phyloP scores from a whole-genome alignment of 2,888 invertebrate species.

The Chelonus formosanus region DNA sequence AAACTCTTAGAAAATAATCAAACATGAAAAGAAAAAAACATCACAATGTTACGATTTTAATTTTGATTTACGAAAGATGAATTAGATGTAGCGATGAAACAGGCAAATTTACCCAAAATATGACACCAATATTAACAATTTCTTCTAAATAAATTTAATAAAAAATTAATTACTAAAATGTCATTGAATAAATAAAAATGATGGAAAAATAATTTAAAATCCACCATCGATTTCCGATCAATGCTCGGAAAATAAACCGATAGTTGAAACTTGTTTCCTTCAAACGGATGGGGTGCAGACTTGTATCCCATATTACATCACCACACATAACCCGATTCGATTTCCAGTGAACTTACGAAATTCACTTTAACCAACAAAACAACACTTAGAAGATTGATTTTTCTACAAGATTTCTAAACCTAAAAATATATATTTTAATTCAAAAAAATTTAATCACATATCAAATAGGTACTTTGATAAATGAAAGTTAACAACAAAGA shows the following conservation, averaged over 20 bases:
- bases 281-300: conserved; percentile 27
- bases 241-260: conserved; percentile 15
- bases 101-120: too few relatives aligned
- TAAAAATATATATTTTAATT: background rate
- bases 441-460: background rate
- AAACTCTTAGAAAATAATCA: too few relatives aligned
- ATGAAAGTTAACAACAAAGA: background rate
- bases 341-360: conserved; percentile 17
- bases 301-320: conserved; percentile 6
- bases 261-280: conserved; percentile 21
- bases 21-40: too few relatives aligned
- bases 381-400: conserved; percentile 30
- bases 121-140: too few relatives aligned
- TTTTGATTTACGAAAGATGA: too few relatives aligned
- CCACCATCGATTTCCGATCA: conserved; percentile 22
- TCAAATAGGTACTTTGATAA: background rate
- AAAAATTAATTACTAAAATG: background rate
- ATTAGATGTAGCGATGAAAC: too few relatives aligned
- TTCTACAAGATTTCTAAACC: conserved; percentile 20
- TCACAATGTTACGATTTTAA: too few relatives aligned
- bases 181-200: background rate
- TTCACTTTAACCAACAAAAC: conserved; percentile 24
- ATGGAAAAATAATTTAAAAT: background rate
- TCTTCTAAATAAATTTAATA: background rate
- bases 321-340: conserved; percentile 22